A percentile compares a stretch with the other conserved stretches of the same genome.
Evolutionary conservation across 1,140 invertebrate species (phyloP).

Genomic region (Trichonephila clavata): DNA sequence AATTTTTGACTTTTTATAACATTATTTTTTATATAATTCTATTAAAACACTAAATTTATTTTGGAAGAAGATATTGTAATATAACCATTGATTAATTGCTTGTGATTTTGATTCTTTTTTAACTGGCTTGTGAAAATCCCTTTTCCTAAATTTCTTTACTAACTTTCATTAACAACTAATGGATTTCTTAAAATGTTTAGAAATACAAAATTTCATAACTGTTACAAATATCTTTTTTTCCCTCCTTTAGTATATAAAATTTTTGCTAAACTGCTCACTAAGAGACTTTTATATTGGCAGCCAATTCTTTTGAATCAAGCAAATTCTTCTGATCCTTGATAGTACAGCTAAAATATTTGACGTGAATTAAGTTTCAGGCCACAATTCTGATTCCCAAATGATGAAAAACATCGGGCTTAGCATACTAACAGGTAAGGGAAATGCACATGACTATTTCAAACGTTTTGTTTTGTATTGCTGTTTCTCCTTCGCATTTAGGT

Average conservation of each 20-base stretch:
- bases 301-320: constrained; percentile 57
- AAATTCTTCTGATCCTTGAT: constrained; percentile 45
- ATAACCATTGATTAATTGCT: background rate
- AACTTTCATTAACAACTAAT: background rate
- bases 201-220: constrained; percentile 20
- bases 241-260: constrained; percentile 51
- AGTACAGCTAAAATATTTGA: constrained; percentile 51
- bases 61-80: background rate
- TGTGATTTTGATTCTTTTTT: background rate
- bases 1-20: too few species aligned
- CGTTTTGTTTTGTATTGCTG: constrained; percentile 34
- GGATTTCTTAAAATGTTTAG: background rate
- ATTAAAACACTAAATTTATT: background rate
- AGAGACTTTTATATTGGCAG: constrained; percentile 66
- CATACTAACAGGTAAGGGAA: constrained; percentile 64
- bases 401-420: constrained; percentile 36
- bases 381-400: constrained; percentile 37
- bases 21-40: too few species aligned
- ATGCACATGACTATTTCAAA: constrained; percentile 41
- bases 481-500: background rate
- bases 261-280: constrained; percentile 57
- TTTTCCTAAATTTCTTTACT: background rate
- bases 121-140: background rate
- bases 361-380: constrained; percentile 61
- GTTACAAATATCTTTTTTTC: constrained; percentile 4